Base-by-base conservation (phyloP, 2,888 invertebrate species). In the Lysandra coridon region DNA sequence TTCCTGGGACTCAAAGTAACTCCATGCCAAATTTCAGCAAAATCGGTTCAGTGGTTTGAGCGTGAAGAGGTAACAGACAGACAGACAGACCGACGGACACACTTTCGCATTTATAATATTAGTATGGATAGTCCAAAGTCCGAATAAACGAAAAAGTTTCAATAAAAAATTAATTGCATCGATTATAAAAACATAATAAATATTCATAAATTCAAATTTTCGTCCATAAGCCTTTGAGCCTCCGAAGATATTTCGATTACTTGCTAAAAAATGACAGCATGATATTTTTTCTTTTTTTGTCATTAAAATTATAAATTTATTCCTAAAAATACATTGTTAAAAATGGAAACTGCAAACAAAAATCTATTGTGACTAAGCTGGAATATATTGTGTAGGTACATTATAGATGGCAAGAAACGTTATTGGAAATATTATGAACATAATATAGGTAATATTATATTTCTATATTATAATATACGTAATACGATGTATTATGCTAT, bases 181-280 rank as follows among this genome's bases (percentile, higher is more conserved):
- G 14, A 69, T 37, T 69, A 37, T 33, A 69, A 69, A 69, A 69
- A 69, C 33, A 17, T 69, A 69, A 69, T 69, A 69, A 69, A 69
- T 69, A 69, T 69, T 69, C 17, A 69, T 69, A 69, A 17, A 69
- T 69, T 69, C 69, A 33, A 69, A 37, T 69, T 37, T 69, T 23
- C 23, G 14, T 69, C 17, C 4, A 17, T 37, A 33, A 69, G 69
- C 69, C 69, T 69, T 69, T 69, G 33, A 69, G 12, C 33, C 69
- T 14, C 33, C 5, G 33, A 69, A 37, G 33, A 69, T 33, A 37
- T 69, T 69, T 69, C 33, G 33, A 69, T 69, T 30, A 69, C 33
- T 64, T 14, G 30, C 12, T 12, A 4, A 33, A 69, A 69, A 69
- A 69, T 69, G 37, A 37, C 69, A 69, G 33, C 14, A 23, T 1